These are phyloP conservation scores for Dusona sp. DNA, from an alignment of 2,888 invertebrate genomes.

Conservation along the genomic window DNA sequence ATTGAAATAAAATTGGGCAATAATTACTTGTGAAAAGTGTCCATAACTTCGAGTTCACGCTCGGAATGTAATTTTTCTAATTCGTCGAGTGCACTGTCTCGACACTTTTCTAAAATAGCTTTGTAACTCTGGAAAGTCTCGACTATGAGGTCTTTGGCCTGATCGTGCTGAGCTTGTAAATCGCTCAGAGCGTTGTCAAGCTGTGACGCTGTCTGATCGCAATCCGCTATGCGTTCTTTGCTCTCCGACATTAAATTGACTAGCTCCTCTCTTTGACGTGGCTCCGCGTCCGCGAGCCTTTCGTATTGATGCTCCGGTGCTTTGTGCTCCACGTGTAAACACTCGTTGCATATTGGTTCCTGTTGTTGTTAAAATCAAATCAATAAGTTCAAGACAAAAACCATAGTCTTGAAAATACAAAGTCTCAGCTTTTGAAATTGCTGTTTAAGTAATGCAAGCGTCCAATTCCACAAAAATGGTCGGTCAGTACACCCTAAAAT, in stretches of 20 bases:
- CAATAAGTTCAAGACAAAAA: background rate
- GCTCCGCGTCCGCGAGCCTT: slow-evolving; percentile 92
- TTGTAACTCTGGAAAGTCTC: slow-evolving; percentile 93
- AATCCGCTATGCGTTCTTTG: slow-evolving; percentile 90
- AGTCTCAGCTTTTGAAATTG: background rate
- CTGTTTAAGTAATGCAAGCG: background rate
- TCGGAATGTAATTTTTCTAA: slow-evolving; percentile 92
- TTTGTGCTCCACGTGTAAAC: slow-evolving; percentile 93
- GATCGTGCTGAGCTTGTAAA: slow-evolving; percentile 94
- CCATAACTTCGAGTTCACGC: slow-evolving; percentile 96
- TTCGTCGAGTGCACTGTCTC: slow-evolving; percentile 91
- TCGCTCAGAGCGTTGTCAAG: slow-evolving; percentile 93
- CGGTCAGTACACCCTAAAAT: background rate
- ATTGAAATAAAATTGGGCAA: background rate
- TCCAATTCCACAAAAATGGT: background rate
- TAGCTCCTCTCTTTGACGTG: slow-evolving; percentile 91
- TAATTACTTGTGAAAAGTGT: slow-evolving; percentile 89
- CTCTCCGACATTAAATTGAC: slow-evolving; percentile 91
- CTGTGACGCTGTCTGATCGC: slow-evolving; percentile 91
- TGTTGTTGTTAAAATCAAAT: slow-evolving; percentile 81
- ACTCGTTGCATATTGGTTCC: slow-evolving; percentile 95
- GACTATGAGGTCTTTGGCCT: slow-evolving; percentile 92
- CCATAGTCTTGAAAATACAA: background rate
- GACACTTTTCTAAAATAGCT: slow-evolving; percentile 92
- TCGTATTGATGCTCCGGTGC: slow-evolving; percentile 93